Conservation (phyloP, 2,113 vertebrate species). For the Ceyx cyanopectus region DNA sequence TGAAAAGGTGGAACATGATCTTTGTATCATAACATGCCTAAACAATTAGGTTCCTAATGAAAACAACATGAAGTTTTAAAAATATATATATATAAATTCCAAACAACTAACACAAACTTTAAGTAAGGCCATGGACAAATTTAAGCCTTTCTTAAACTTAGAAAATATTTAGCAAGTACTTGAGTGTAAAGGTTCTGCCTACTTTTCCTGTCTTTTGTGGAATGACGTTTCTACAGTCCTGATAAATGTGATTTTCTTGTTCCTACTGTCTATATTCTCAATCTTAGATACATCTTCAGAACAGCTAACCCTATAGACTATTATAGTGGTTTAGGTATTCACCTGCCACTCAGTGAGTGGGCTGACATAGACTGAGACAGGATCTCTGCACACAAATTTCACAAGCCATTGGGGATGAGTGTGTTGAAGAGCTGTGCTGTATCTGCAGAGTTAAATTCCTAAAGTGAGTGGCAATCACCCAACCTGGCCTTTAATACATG, state of each 20-base stretch:
- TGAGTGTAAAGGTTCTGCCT: neutral
- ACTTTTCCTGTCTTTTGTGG: neutral
- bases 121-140: neutral
- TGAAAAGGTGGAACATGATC: neutral
- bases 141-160: neutral
- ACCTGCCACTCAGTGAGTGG: neutral
- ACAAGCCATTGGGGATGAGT: neutral
- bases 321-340: neutral
- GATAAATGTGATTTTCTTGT: neutral
- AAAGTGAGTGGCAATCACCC: neutral
- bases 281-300: neutral
- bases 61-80: neutral
- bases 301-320: neutral
- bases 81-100: neutral
- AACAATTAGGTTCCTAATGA: neutral
- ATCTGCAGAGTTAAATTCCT: neutral
- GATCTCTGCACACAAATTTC: neutral
- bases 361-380: fast-evolving
- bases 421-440: neutral
- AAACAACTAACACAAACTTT: neutral
- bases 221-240: neutral
- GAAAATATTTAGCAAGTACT: neutral
- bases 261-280: neutral
- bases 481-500: neutral
- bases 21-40: neutral